A percentile compares a stretch with the other conserved stretches of the same genome.
phyloP scores from a whole-genome alignment of 1,140 invertebrate species.

The Pinna nobilis region DNA sequence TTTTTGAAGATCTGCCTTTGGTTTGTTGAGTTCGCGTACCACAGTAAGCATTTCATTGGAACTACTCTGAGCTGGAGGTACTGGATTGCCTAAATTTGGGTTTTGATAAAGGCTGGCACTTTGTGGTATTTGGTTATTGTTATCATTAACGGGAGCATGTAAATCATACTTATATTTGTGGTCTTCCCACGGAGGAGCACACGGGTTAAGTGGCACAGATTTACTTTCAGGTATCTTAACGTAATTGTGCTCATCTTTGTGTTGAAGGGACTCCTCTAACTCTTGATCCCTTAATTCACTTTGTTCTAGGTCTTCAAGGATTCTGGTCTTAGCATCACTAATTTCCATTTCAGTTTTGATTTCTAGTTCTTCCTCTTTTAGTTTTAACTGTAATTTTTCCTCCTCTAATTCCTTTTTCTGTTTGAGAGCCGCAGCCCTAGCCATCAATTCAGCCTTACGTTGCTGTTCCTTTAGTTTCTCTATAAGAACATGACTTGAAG shows the following conservation, averaged over 20 bases:
- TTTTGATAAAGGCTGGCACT: too few species aligned
- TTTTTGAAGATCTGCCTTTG: not conserved
- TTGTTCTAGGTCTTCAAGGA: conserved; percentile 33
- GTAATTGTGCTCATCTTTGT: conserved; percentile 5
- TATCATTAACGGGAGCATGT: too few species aligned
- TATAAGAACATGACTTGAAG: conserved; percentile 15
- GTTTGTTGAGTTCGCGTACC: not conserved
- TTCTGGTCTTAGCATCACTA: conserved; percentile 27
- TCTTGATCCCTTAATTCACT: not conserved
- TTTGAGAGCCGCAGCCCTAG: conserved; percentile 4
- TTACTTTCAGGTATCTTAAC: too few species aligned
- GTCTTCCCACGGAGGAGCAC: too few species aligned
- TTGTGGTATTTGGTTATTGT: too few species aligned
- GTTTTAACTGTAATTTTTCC: conserved; percentile 29
- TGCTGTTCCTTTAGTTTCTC: conserved; percentile 27
- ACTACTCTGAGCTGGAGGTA: not conserved
- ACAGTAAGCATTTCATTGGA: not conserved
- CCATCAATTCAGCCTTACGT: conserved; percentile 26
- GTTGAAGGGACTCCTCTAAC: conserved; percentile 1
- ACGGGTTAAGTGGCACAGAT: too few species aligned
- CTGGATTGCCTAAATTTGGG: not conserved
- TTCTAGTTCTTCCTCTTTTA: conserved; percentile 40
- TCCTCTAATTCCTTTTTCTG: conserved; percentile 18
- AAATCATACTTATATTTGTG: too few species aligned
- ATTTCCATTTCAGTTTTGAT: conserved; percentile 30